Base-by-base conservation (phyloP, 2,888 invertebrate species). In the Galeruca laticollis region DNA sequence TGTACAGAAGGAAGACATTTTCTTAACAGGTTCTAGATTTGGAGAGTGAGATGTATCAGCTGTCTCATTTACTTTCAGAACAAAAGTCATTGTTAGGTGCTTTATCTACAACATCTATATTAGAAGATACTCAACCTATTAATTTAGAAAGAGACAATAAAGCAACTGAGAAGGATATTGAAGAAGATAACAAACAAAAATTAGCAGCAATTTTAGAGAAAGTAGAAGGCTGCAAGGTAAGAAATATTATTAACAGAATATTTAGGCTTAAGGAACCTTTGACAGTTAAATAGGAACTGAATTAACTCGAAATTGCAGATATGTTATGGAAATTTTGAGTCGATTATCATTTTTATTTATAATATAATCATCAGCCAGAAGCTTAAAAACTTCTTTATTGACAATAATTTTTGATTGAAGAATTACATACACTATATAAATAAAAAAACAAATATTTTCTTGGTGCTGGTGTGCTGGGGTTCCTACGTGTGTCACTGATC, bases 21-120 rank as follows among this genome's bases (percentile, higher is more conserved):
- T 43, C 21, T 54, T 13, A 15, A 66, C 3, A 66, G 2, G 11
- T 8, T 59, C 6, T 78, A 93, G 93, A 97, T 88, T 88, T 99
- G 80, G 98, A 98, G 87, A 95, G 96, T 74, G 98, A 99, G 87
- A 98, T 98, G 98, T 98, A 98, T 86, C 97, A 98, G 83, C 87
- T 99, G 67, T 98, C 97, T 37, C 97, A 98, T 84, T 89, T 97
- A 82, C 87, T 99, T 33, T 94, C 96, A 63, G 98, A 98, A 82
- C 98, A 98, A 86, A 91, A 96, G 77, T 91, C 93, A 60, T 88
- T 98, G 68, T 89, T 98, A 71, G 90, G 90, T 59, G 90, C 91
- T 18, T 87, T 96, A 77, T 90, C 93, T 57, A 92, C 92, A 75
- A 91, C 92, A 60, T 91, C 92, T 57, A 86, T 91, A 77, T 84